Evolutionary conservation across 1,140 invertebrate genomes (phyloP), one percentile per base, ranked within the genome.

Genomic region (Drosophila auraria): DNA sequence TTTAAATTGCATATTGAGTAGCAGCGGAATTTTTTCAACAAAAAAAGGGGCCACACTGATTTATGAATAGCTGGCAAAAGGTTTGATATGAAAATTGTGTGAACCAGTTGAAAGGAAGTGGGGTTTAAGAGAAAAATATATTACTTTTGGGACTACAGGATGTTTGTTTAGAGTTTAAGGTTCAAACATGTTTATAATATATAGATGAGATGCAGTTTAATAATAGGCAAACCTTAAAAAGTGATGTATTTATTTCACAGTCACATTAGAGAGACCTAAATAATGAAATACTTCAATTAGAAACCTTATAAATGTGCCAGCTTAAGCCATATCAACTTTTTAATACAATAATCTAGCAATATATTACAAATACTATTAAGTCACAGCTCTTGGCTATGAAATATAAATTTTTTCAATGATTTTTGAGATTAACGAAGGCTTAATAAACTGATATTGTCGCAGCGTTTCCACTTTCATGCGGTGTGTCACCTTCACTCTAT

Each of bases 1-100:
- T 87, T 62, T 54, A 84, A 84, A 89, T 84, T 89, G 81, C 81
- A 89, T 87, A 83, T 75, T 83, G 72, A 77, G 63, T 65, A 64
- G 83, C 66, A 51, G 59, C 36, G 23, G 36, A 57, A 89, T 71
- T 74, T 38, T 58, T 71, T 25, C 56, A 78, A 61, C 40, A 15
- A 11, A 47, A 11, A 47, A 61, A 27, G 51, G 61, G 49, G 50
- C 51, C 71, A 62, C 17, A 12, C 63, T 74, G 78, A 86, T 86
- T 86, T 84, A 80, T 84, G 76, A 53, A 68, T 53, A 68, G 49
- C 42, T 36, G 33, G 33, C 33, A 59, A 57, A 44, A 42, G 42
- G 30, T 62, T 69, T 70, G 33, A 45, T 72, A 11, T 15, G 40
- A 56, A 60, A 80, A 71, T 44, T 45, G 33, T 78, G 74, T 25